phyloP scores from a whole-genome alignment of 2,888 invertebrate genomes.

The Terebella lapidaria region DNA sequence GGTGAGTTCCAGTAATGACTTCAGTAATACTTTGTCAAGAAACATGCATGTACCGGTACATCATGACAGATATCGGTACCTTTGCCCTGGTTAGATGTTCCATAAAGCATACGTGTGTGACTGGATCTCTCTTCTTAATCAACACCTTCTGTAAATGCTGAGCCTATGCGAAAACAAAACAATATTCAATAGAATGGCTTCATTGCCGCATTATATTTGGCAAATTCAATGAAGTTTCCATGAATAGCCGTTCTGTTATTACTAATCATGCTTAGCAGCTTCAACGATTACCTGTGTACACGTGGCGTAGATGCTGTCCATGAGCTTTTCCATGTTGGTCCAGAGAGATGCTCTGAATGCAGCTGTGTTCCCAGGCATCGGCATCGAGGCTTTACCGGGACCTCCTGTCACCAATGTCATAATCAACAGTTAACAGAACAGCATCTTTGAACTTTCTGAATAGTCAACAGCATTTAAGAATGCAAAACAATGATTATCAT shows the following conservation, averaged over 20 bases:
- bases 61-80: slow-evolving; percentile 6
- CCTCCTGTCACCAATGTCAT: slow-evolving; percentile 28
- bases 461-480: not conserved
- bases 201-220: too few species aligned
- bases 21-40: not conserved
- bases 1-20: not conserved
- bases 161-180: slow-evolving; percentile 34
- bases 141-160: slow-evolving; percentile 58
- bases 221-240: too few species aligned
- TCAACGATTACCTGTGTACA: slow-evolving; percentile 53
- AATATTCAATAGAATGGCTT: not conserved
- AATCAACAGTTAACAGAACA: not conserved
- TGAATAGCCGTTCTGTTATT: too few species aligned
- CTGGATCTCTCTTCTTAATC: slow-evolving; percentile 56
- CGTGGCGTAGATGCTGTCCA: slow-evolving; percentile 61
- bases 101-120: slow-evolving; percentile 59
- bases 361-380: slow-evolving; percentile 59
- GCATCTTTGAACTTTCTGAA: not conserved
- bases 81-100: slow-evolving; percentile 54
- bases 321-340: slow-evolving; percentile 81
- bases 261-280: too few species aligned
- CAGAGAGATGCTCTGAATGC: slow-evolving; percentile 69
- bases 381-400: slow-evolving; percentile 61
- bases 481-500: not conserved
- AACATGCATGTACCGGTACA: not conserved